Conservation (phyloP, 1,140 invertebrate genomes). For the Armadillidium nasatum region DNA sequence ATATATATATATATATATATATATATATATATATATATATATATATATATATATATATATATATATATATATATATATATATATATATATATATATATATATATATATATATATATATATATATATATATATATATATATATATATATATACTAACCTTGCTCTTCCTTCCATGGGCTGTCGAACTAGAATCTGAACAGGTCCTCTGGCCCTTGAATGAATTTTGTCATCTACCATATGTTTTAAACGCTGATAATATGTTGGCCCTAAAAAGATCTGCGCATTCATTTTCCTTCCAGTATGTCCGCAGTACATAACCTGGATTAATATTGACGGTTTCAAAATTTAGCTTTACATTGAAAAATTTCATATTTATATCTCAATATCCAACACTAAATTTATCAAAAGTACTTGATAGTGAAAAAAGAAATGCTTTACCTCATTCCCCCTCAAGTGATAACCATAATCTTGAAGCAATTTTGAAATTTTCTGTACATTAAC, state of each 20-base stretch:
- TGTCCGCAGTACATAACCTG: conserved; percentile 94
- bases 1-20: too few relatives aligned
- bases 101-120: too few relatives aligned
- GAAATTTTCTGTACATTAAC: conserved; percentile 99
- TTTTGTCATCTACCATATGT: conserved; percentile 99
- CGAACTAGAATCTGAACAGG: conserved; percentile 95
- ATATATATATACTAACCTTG: conserved; percentile 57
- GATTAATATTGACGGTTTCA: conserved; percentile 10
- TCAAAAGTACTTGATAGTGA: neutral
- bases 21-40: too few relatives aligned
- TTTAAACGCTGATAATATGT: conserved; percentile 95
- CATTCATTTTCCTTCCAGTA: conserved; percentile 93
- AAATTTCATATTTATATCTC: neutral
- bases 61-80: too few relatives aligned
- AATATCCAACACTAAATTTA: neutral
- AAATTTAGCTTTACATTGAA: neutral
- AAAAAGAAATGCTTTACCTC: conserved; percentile 56
- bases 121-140: too few relatives aligned
- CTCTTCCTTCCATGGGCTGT: conserved; percentile 98
- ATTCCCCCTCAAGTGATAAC: conserved; percentile 92
- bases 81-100: too few relatives aligned
- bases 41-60: too few relatives aligned
- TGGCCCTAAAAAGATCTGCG: conserved; percentile 88
- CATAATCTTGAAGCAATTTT: conserved; percentile 90
- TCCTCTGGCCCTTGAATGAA: conserved; percentile 92